Percentiles rank a stretch among this genome's conserved stretches.
phyloP scores from a whole-genome alignment of 2,888 invertebrate genomes.

The Syrista parreyssii region DNA sequence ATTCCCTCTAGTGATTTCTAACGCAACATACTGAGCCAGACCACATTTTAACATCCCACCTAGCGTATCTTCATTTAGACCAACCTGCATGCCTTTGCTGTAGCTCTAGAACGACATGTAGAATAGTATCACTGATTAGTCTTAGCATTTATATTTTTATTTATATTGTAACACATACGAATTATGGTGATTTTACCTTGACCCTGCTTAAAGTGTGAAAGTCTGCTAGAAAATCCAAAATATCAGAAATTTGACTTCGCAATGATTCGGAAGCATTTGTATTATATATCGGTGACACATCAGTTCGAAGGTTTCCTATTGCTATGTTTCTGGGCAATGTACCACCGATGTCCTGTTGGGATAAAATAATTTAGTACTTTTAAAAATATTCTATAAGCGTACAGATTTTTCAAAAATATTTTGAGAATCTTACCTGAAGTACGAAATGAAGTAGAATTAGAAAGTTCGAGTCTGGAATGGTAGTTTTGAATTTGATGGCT shows the following conservation, averaged over 20 bases:
- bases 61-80: slow-evolving; percentile 93
- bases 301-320: slow-evolving; percentile 69
- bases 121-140: not conserved
- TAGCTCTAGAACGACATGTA: slow-evolving; percentile 70
- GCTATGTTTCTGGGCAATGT: slow-evolving; percentile 82
- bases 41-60: slow-evolving; percentile 97
- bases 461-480: slow-evolving; percentile 94
- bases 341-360: slow-evolving; percentile 84
- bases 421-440: slow-evolving; percentile 73
- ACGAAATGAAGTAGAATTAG: slow-evolving; percentile 89
- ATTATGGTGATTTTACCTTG: slow-evolving; percentile 74
- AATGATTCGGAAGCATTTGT: slow-evolving; percentile 96
- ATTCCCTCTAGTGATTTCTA: slow-evolving; percentile 93
- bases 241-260: slow-evolving; percentile 90
- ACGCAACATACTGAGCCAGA: slow-evolving; percentile 90
- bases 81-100: slow-evolving; percentile 76
- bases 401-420: slow-evolving; percentile 43
- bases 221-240: slow-evolving; percentile 94
- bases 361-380: slow-evolving; percentile 6
- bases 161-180: slow-evolving; percentile 1
- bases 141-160: not conserved
- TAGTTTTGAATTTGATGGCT: slow-evolving; percentile 94
- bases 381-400: slow-evolving; percentile 20
- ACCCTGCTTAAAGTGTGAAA: slow-evolving; percentile 96
- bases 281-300: slow-evolving; percentile 70